phyloP scores from a whole-genome alignment of 2,113 vertebrate species.

The Oncorhynchus nerka region DNA sequence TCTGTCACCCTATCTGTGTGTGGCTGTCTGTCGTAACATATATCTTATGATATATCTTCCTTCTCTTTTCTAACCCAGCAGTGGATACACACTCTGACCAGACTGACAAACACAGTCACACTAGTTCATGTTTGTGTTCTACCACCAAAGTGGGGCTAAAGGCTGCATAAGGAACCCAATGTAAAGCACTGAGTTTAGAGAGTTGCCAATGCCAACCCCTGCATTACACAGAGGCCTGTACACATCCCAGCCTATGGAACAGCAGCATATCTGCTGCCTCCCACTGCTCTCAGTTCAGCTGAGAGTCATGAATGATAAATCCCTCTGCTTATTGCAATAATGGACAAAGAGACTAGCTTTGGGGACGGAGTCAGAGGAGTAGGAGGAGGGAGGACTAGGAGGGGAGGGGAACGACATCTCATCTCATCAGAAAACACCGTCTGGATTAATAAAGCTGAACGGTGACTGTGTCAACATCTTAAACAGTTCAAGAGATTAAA shows the following conservation, averaged over 20 bases:
- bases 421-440: slow-evolving; percentile 58
- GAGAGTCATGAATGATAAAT: slow-evolving; percentile 6
- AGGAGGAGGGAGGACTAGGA: no score
- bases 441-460: slow-evolving; percentile 72
- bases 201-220: no score
- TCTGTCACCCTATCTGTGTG: background rate
- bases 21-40: slow-evolving; percentile 1
- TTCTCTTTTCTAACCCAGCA: background rate
- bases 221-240: no score
- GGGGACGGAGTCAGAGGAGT: no score
- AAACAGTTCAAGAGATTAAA: slow-evolving; percentile 63
- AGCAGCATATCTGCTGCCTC: background rate
- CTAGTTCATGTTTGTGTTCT: slow-evolving; percentile 25
- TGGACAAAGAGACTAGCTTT: background rate
- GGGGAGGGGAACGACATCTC: background rate
- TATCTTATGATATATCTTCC: background rate
- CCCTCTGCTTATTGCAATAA: slow-evolving; percentile 5
- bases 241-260: background rate
- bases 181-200: background rate
- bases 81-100: slow-evolving; percentile 19
- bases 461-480: slow-evolving; percentile 61
- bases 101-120: slow-evolving; percentile 22
- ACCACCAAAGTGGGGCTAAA: slow-evolving; percentile 29
- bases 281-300: background rate
- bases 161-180: background rate